Percentiles rank a stretch among this genome's conserved stretches.
Evolutionary conservation across 2,113 vertebrate genomes (phyloP).

Genomic region (Cathartes aura): DNA sequence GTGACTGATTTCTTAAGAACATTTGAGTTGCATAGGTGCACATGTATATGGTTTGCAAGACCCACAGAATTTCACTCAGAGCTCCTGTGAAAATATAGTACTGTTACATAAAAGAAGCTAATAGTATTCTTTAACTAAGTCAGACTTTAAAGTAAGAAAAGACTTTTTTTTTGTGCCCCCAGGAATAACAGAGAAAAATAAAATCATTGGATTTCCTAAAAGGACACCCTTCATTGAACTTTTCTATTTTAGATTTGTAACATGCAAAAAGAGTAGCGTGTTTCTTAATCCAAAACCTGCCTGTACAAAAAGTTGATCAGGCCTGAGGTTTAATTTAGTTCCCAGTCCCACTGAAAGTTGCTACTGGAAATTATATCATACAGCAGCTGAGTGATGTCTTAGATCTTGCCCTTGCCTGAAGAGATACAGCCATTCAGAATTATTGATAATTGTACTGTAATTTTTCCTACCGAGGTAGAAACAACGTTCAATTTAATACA

Average conservation of each 20-base stretch:
- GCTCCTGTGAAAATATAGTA: not conserved
- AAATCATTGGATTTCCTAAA: not conserved
- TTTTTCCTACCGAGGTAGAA: conserved; percentile 2
- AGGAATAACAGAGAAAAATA: not conserved
- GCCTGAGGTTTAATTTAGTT: not conserved
- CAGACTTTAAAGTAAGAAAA: not conserved
- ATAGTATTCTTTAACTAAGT: not conserved
- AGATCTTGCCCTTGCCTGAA: not conserved
- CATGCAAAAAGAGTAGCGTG: not conserved
- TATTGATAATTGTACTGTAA: not conserved
- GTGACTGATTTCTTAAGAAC: not conserved
- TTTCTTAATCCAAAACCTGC: not conserved
- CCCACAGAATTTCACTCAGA: not conserved
- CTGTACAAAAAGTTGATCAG: not conserved
- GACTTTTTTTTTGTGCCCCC: fast-evolving
- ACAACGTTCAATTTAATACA: not conserved
- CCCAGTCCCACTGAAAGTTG: not conserved
- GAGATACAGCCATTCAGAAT: not conserved
- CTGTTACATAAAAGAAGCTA: not conserved
- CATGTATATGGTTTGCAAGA: not conserved
- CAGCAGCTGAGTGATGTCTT: not conserved
- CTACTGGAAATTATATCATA: not conserved
- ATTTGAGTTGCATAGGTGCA: not conserved
- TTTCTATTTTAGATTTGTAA: not conserved
- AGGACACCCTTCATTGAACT: not conserved